A percentile compares a stretch with the other conserved stretches of the same genome.
Evolutionary conservation across 1,140 invertebrate species (phyloP).

Genomic region (Andrena cerasifolii): DNA sequence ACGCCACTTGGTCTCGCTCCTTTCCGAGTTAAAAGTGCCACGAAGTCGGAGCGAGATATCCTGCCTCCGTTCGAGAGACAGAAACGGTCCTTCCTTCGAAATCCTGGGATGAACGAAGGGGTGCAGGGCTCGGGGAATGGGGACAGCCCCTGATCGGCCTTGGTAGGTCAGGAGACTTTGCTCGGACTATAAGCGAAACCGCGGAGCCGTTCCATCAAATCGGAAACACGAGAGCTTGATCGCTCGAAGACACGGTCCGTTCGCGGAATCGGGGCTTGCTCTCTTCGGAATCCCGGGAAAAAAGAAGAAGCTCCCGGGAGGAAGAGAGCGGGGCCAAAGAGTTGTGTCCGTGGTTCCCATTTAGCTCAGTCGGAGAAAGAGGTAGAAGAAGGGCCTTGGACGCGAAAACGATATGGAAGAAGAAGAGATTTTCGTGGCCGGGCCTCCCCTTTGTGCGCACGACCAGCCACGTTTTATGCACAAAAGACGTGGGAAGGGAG

Average conservation of each 20-base stretch:
- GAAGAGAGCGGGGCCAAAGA: neutral
- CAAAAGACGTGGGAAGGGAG: slow-evolving; percentile 49
- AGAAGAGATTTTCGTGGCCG: slow-evolving; percentile 32
- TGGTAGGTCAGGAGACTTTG: too few species aligned
- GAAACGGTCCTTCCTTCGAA: too few species aligned
- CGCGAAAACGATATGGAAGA: slow-evolving; percentile 25
- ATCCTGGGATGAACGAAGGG: too few species aligned
- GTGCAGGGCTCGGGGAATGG: too few species aligned
- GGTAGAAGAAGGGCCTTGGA: neutral
- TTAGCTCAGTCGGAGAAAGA: neutral
- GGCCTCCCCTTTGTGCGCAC: slow-evolving; percentile 45
- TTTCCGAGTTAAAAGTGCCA: too few species aligned
- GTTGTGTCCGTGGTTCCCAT: slow-evolving; percentile 12
- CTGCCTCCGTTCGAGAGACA: too few species aligned
- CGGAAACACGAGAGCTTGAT: neutral
- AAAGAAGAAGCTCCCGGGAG: neutral
- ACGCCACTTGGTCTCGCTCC: too few species aligned
- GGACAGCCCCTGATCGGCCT: too few species aligned
- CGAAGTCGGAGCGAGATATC: too few species aligned
- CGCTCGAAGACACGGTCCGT: neutral
- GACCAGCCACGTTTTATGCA: slow-evolving; percentile 65
- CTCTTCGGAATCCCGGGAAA: slow-evolving; percentile 7
- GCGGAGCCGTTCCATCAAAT: neutral
- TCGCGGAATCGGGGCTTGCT: slow-evolving; percentile 15
- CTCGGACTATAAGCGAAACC: too few species aligned